Conservation (phyloP, 2,888 invertebrate genomes). For the Ptilodon capucinus region DNA sequence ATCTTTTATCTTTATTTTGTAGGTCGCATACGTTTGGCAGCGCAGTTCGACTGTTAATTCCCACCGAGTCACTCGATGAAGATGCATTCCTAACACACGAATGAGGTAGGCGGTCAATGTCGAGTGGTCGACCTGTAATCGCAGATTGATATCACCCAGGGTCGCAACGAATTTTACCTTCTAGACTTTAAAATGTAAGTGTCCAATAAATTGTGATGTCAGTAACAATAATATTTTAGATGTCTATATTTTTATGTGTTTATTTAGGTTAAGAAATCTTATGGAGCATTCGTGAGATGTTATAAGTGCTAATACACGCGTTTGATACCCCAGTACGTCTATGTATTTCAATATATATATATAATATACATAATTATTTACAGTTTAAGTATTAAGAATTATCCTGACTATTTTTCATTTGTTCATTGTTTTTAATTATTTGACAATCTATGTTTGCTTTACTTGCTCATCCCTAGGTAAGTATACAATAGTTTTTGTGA, state of each 20-base stretch:
- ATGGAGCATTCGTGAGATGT: constrained; percentile 74
- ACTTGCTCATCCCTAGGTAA: neutral
- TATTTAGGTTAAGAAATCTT: constrained; percentile 70
- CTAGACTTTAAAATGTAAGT: constrained; percentile 64
- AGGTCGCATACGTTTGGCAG: constrained; percentile 76
- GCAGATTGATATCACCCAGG: constrained; percentile 55
- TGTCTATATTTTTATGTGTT: constrained; percentile 80
- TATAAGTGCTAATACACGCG: constrained; percentile 47
- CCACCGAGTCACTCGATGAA: constrained; percentile 50
- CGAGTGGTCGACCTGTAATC: constrained; percentile 50
- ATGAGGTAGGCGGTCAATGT: constrained; percentile 42
- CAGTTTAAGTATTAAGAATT: constrained; percentile 39
- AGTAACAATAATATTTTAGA: constrained; percentile 81
- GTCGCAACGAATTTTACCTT: constrained; percentile 77
- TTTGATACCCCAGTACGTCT: constrained; percentile 14
- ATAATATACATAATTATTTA: constrained; percentile 9
- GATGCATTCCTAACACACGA: constrained; percentile 63
- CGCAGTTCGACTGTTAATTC: constrained; percentile 72
- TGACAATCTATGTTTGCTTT: constrained; percentile 9
- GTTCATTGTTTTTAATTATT: constrained; percentile 14
- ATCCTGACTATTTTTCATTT: constrained; percentile 27
- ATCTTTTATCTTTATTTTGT: constrained; percentile 12
- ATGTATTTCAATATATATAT: constrained; percentile 26
- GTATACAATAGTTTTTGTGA: constrained; percentile 22
- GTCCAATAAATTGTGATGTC: constrained; percentile 80